A percentile compares a stretch with the other conserved stretches of the same genome.
Evolutionary conservation across 2,888 invertebrate genomes (phyloP).

Genomic region (Xestia rhomboidea): DNA sequence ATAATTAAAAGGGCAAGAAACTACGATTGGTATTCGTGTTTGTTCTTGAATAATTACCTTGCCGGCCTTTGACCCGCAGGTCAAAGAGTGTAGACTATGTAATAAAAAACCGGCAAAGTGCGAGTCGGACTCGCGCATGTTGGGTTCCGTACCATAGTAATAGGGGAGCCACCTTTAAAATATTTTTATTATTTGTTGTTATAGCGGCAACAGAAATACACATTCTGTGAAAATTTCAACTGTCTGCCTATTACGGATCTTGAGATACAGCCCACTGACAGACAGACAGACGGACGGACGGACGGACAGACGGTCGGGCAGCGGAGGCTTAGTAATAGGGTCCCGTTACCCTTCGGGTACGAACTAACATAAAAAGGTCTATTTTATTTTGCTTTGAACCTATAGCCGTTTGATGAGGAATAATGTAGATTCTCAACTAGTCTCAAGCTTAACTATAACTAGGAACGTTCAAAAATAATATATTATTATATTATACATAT

Average conservation of each 20-base stretch:
- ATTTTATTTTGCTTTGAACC: background rate
- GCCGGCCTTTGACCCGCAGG: slow-evolving; percentile 18
- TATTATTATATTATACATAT: background rate
- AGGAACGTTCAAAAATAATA: background rate
- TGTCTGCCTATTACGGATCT: too few relatives aligned
- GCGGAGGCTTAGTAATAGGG: too few relatives aligned
- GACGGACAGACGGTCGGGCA: too few relatives aligned
- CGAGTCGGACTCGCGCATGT: too few relatives aligned
- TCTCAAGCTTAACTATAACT: background rate
- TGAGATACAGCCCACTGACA: too few relatives aligned
- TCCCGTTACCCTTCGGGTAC: too few relatives aligned
- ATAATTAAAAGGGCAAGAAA: slow-evolving; percentile 43
- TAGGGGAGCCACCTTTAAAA: too few relatives aligned
- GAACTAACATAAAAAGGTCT: background rate
- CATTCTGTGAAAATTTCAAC: too few relatives aligned
- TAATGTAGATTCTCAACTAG: background rate
- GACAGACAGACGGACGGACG: too few relatives aligned
- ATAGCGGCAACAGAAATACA: too few relatives aligned
- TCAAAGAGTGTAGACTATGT: background rate
- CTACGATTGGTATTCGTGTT: slow-evolving; percentile 28
- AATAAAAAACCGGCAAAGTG: background rate
- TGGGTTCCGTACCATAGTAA: too few relatives aligned
- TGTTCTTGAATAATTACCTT: slow-evolving; percentile 34
- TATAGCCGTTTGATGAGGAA: background rate
- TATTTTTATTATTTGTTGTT: too few relatives aligned